Conservation (phyloP, 2,797 vertebrate genomes). For the Pangasius sanitwongsei region DNA sequence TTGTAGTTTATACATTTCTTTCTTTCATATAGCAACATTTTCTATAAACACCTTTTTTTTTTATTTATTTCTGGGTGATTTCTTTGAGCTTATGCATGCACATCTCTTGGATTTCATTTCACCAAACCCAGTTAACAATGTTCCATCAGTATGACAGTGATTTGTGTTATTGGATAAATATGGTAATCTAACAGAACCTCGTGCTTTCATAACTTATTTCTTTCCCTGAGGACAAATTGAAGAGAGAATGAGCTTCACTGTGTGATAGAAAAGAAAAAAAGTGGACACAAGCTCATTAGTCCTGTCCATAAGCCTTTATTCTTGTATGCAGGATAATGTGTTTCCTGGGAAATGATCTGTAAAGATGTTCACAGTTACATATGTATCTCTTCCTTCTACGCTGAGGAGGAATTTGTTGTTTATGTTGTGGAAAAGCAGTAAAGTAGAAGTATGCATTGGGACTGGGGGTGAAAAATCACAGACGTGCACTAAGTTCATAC, state of each 20-base stretch:
- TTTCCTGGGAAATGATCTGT: constrained; percentile 21
- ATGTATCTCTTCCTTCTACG: not conserved
- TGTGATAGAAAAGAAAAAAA: not conserved
- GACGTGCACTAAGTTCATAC: no score
- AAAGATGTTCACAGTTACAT: constrained; percentile 2
- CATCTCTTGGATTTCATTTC: constrained; percentile 49
- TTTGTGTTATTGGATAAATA: constrained; percentile 61
- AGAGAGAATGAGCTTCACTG: constrained; percentile 27
- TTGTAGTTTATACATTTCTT: not conserved
- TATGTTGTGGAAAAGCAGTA: not conserved
- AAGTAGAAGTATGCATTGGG: not conserved
- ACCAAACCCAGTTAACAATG: constrained; percentile 34
- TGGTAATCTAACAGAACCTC: constrained; percentile 56
- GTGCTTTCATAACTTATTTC: constrained; percentile 43
- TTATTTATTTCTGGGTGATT: constrained; percentile 30
- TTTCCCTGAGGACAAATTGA: constrained; percentile 47
- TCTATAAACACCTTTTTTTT: constrained; percentile 41
- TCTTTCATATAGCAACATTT: not conserved
- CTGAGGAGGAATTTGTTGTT: not conserved
- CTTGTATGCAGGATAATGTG: not conserved
- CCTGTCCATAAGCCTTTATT: constrained; percentile 20
- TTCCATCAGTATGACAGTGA: constrained; percentile 49
- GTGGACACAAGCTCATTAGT: constrained; percentile 1
- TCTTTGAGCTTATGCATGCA: constrained; percentile 36
- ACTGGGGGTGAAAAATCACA: not conserved